Evolutionary conservation across 2,888 invertebrate genomes (phyloP), one percentile per base, ranked within the genome.

Genomic region (Invenusta paracnida): DNA sequence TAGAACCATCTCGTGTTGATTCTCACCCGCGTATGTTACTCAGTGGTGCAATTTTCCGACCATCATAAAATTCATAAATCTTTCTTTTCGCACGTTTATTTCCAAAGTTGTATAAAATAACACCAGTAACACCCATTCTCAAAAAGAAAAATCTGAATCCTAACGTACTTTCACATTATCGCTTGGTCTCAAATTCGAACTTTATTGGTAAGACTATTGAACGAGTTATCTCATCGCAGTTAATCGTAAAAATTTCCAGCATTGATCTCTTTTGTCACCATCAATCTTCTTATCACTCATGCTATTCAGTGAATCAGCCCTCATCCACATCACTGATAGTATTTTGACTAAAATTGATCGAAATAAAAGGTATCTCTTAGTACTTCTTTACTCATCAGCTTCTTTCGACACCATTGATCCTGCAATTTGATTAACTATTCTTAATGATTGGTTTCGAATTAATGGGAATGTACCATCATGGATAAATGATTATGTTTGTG

Each of bases 401-500:
- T 5, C 73, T 13, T 73, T 73, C 27, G 73, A 73, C 73, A 73
- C 73, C 25, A 73, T 73, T 25, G 73, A 73, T 25, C 73, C 5
- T 25, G 23, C 73, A 23, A 73, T 73, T 73, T 73, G 5, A 25
- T 73, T 23, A 73, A 73, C 73, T 23, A 23, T 23, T 25, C 73
- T 73, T 13, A 73, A 73, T n/a, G 73, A 73, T 25, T 73, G 73
- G 73, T 73, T 73, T 73, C 11, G 73, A 73, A 73, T n/a, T 23
- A 73, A 73, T 73, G 73, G 73, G 5, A 73, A 73, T 73, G 73
- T 73, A 73, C 23, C 73, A 73, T 73, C 73, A 13, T 73, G 73
- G 73, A 73, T 73, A 73, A 73, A 73, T 73, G 73, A 73, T 23
- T 73, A 73, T 73, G 73, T 73, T 73, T n/a, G 73, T 73, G 73